Evolutionary conservation across 2,797 vertebrate genomes (phyloP).

Genomic region (Bradypodion ventrale): DNA sequence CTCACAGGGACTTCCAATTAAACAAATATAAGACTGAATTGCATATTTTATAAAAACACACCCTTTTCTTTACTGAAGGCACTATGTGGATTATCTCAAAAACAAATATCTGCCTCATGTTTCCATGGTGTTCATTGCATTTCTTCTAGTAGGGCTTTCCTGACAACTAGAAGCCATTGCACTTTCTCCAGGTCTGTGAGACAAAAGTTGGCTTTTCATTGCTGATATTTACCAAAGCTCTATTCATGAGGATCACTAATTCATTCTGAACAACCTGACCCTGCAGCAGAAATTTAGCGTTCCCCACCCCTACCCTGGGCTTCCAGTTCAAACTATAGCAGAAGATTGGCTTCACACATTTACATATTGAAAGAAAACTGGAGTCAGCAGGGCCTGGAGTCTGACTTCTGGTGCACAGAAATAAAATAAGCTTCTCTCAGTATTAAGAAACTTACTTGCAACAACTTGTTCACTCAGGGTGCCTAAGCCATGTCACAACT

Average conservation of each 20-base stretch:
- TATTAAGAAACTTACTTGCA: constrained; percentile 42
- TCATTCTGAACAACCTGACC: background rate
- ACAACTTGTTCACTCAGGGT: constrained; percentile 37
- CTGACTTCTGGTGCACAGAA: constrained; percentile 12
- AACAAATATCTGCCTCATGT: background rate
- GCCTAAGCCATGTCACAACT: constrained; percentile 31
- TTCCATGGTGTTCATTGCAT: background rate
- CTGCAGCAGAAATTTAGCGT: background rate
- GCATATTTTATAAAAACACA: background rate
- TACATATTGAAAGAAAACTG: constrained; percentile 23
- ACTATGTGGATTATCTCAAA: background rate
- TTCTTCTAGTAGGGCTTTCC: background rate
- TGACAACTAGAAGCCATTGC: background rate
- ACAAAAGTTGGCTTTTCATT: constrained; percentile 5
- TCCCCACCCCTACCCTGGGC: background rate
- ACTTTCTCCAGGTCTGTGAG: background rate
- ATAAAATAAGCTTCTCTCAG: background rate
- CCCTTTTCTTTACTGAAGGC: background rate
- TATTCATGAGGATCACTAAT: accelerated
- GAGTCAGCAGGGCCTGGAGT: constrained; percentile 31
- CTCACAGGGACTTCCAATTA: background rate
- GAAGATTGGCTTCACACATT: constrained; percentile 12
- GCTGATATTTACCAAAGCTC: background rate
- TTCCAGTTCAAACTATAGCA: background rate
- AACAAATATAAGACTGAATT: background rate